phyloP scores from a whole-genome alignment of 2,113 vertebrate species.

The Coracopsis vasa region DNA sequence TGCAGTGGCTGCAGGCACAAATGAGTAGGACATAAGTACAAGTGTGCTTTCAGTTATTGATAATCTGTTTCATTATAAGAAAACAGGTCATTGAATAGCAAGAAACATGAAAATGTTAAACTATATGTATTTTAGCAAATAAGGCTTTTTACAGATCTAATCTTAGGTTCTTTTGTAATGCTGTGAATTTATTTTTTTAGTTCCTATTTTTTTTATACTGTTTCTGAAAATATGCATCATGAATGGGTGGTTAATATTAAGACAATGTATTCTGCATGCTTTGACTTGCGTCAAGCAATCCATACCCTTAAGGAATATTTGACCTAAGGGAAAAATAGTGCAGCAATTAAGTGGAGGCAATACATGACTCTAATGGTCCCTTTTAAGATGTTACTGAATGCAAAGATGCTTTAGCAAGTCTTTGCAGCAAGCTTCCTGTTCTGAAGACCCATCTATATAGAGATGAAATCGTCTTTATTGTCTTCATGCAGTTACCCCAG shows the following conservation, averaged over 20 bases:
- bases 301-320: not conserved
- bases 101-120: not conserved
- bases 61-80: not conserved
- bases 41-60: not conserved
- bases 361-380: not conserved
- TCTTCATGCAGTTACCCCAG: not conserved
- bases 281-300: not conserved
- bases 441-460: not conserved
- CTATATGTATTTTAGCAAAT: not conserved
- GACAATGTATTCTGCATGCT: not conserved
- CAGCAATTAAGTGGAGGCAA: not conserved
- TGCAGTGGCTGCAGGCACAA: not conserved
- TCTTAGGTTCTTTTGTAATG: not conserved
- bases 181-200: not conserved
- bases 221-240: not conserved
- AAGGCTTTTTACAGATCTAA: not conserved
- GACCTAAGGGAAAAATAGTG: not conserved
- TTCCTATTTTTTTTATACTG: not conserved
- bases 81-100: not conserved
- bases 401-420: not conserved
- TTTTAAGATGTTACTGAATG: not conserved
- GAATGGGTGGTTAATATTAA: not conserved
- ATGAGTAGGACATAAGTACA: not conserved
- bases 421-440: not conserved
- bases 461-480: slow-evolving; percentile 16